Base-by-base conservation (phyloP, 2,797 vertebrate species). In the Iguana delicatissima region DNA sequence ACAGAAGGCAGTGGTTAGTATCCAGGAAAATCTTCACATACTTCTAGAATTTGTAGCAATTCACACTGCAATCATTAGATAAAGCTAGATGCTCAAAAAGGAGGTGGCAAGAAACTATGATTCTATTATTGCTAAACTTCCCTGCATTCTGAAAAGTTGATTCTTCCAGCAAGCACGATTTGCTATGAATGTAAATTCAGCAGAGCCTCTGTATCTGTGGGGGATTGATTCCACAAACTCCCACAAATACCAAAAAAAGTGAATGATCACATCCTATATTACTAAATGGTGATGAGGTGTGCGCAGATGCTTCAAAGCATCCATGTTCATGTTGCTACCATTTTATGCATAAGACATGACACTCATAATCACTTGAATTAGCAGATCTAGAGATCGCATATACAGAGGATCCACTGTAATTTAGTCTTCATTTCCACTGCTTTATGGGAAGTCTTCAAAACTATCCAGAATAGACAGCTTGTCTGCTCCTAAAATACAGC, bases 1-100 rank as follows among this genome's bases (percentile, higher is more conserved):
- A 97, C 7, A 69, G 92, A 96, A 89, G 55, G 1, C 72, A 91
- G 77, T 14, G 91, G 91, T 96, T 94, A 93, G 77, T 24, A 79
- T 42, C 85, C 0, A 62, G 10, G 35, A 91, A 84, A 4, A 5
- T 55, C 1, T 13, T 4, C 12, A 59, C 5, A 22, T 50, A 35
- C 46, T 42, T 52, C 29, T 50, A 62, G 38, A 59, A 86, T 20
- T 26, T 32, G 46, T 26, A 77, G 46, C 6, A 55, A 52, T 38
- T 50, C 82, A 55, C 12, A 72, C 1, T 20, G 7, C 7, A 16
- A 18, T 35, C 52, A 74, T 59, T 67, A 59, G 26, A 67, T 5
- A 77, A 18, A 90, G 69, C 16, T 46, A 8, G 81, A 93, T 81
- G 67, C 0, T 84, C 59, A 89, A 59, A 80, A 89, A 93, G 55